phyloP scores from a whole-genome alignment of 2,113 vertebrate genomes.

The Bujurquina vittata region DNA sequence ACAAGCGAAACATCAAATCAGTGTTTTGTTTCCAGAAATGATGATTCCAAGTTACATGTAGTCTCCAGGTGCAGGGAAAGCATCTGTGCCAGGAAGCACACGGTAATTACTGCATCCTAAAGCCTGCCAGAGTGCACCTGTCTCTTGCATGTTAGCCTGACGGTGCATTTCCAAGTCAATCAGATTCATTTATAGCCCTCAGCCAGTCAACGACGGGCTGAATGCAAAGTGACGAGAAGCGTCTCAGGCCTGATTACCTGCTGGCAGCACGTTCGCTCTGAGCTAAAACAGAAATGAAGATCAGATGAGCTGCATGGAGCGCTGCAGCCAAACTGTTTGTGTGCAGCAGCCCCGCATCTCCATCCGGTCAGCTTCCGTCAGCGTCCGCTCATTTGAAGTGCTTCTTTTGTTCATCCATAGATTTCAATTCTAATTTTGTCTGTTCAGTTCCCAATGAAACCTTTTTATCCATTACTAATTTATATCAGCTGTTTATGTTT shows the following conservation, averaged over 20 bases:
- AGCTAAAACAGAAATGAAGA: not conserved
- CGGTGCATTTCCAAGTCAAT: conserved; percentile 26
- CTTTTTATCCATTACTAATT: no score
- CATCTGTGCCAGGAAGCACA: conserved; percentile 61
- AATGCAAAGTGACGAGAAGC: conserved; percentile 13
- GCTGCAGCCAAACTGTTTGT: not conserved
- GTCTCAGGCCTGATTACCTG: not conserved
- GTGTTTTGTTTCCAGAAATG: not conserved
- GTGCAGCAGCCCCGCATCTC: not conserved
- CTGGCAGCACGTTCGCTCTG: not conserved
- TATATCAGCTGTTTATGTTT: no score
- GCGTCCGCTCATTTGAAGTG: not conserved
- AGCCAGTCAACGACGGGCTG: not conserved
- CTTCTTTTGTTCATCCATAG: not conserved
- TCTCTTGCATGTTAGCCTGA: not conserved
- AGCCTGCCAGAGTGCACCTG: conserved; percentile 43
- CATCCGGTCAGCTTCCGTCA: not conserved
- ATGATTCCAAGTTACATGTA: not conserved
- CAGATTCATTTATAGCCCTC: conserved; percentile 9
- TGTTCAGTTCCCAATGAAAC: no score
- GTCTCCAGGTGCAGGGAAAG: conserved; percentile 67
- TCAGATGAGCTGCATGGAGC: not conserved
- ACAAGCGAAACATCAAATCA: not conserved
- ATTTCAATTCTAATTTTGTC: no score
- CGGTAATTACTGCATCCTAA: conserved; percentile 64